These are phyloP conservation scores for Phasia obesa DNA, from an alignment of 2,888 invertebrate species.

Conservation along the genomic window DNA sequence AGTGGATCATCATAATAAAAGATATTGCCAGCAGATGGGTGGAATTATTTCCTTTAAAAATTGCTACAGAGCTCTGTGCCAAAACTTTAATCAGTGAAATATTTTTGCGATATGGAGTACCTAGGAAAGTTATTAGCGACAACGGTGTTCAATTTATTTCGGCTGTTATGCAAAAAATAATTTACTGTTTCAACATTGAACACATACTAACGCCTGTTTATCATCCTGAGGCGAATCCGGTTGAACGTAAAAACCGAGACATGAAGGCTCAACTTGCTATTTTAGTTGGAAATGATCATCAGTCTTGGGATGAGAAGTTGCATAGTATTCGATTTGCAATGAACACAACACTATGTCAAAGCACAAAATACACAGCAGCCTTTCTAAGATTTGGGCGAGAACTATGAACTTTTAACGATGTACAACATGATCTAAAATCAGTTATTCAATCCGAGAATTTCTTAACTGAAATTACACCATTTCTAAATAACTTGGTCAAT, in stretches of 20 bases:
- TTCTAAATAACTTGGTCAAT: conserved; percentile 17
- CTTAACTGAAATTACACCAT: conserved; percentile 65
- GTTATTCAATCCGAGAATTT: conserved; percentile 74
- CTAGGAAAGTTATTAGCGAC: conserved; percentile 76
- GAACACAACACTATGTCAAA: conserved; percentile 76
- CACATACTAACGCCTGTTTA: conserved; percentile 71
- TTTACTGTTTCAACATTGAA: conserved; percentile 36
- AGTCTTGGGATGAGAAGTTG: conserved; percentile 69
- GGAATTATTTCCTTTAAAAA: conserved; percentile 75
- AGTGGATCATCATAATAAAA: conserved; percentile 74
- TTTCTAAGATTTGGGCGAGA: conserved; percentile 78
- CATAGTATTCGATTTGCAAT: conserved; percentile 79
- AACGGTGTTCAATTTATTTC: conserved; percentile 78
- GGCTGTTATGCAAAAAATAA: conserved; percentile 76
- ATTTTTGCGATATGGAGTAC: conserved; percentile 76
- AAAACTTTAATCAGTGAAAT: conserved; percentile 69
- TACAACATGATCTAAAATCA: conserved; percentile 72
- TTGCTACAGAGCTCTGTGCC: conserved; percentile 75
- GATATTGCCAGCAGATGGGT: conserved; percentile 72
- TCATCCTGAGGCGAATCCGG: conserved; percentile 78
- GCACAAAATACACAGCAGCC: conserved; percentile 76
- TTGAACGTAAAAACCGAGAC: conserved; percentile 73
- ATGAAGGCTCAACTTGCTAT: conserved; percentile 67
- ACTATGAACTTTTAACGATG: conserved; percentile 76
- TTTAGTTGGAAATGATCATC: conserved; percentile 50